These are phyloP conservation scores for Callocephalon fimbriatum DNA, from an alignment of 2,113 vertebrate genomes.

Conservation along the genomic window DNA sequence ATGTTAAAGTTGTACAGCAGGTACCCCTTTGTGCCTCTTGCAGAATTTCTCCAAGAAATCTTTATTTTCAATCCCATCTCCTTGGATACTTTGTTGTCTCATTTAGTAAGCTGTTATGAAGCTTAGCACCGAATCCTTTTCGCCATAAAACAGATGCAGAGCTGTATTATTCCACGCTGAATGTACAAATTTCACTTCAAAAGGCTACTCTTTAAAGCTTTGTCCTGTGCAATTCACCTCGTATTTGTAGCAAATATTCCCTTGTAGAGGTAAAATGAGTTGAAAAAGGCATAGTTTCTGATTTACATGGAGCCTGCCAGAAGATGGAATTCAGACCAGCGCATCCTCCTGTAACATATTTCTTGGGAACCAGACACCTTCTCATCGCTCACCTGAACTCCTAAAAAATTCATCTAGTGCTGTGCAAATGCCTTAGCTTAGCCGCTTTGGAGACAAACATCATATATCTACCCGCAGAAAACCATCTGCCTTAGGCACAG, in stretches of 20 bases:
- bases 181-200: background rate
- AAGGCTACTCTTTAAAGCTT: background rate
- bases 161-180: background rate
- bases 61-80: constrained; percentile 5
- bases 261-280: background rate
- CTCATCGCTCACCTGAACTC: background rate
- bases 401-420: background rate
- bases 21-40: background rate
- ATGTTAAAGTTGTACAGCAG: background rate
- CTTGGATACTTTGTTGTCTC: constrained; percentile 7
- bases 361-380: background rate
- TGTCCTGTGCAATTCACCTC: background rate
- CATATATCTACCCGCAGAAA: background rate
- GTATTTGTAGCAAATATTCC: background rate
- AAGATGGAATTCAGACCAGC: background rate
- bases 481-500: background rate
- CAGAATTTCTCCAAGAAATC: constrained; percentile 3
- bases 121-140: background rate
- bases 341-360: background rate
- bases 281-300: background rate
- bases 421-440: background rate
- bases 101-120: constrained; percentile 31
- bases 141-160: background rate
- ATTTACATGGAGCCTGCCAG: background rate
- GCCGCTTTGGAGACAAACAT: constrained; percentile 5